Evolutionary conservation across 2,888 invertebrate species (phyloP).

Genomic region (Drosophila rubida): DNA sequence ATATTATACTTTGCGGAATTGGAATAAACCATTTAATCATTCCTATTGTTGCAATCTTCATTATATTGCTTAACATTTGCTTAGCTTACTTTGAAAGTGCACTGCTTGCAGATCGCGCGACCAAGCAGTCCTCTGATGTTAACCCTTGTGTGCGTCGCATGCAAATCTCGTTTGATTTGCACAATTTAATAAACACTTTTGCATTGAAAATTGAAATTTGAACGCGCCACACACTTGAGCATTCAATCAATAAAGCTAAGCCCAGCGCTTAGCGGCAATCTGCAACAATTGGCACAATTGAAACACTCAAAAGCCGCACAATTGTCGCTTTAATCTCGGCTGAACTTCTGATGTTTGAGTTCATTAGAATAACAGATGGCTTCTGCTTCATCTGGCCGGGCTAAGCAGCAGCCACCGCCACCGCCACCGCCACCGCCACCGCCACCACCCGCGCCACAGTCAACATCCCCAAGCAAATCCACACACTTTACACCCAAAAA

Average conservation of each 20-base stretch:
- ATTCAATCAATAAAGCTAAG: background rate
- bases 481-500: background rate
- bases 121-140: no score
- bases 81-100: no score
- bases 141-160: no score
- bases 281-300: conserved; percentile 16
- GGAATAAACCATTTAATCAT: no score
- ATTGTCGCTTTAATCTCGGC: conserved; percentile 27
- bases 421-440: no score
- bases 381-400: conserved; percentile 9
- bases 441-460: background rate
- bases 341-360: conserved; percentile 9
- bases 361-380: conserved; percentile 28
- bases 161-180: background rate
- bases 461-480: background rate
- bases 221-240: background rate
- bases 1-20: no score
- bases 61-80: no score
- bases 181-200: background rate
- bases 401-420: background rate
- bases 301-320: conserved; percentile 11
- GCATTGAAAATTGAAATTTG: background rate
- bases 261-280: background rate
- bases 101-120: no score
- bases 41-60: no score